A percentile compares a stretch with the other conserved stretches of the same genome.
Conservation (phyloP, 2,113 vertebrate species). For the Tenrec ecaudatus region DNA sequence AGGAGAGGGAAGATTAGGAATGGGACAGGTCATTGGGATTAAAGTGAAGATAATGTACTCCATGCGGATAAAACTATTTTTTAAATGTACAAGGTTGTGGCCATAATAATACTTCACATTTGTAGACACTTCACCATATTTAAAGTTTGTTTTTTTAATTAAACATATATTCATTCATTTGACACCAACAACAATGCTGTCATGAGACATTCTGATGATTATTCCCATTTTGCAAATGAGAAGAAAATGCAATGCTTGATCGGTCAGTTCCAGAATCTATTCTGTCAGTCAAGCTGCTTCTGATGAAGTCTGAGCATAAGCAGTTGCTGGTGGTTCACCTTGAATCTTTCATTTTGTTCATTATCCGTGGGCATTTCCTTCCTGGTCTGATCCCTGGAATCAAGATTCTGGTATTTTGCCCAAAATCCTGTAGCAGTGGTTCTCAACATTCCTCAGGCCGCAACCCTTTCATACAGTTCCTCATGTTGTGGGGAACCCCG, state of each 20-base stretch:
- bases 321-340: neutral
- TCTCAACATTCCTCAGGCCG: too few relatives aligned
- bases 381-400: neutral
- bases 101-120: neutral
- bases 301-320: neutral
- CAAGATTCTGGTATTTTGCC: neutral
- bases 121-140: neutral
- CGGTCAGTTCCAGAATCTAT: neutral
- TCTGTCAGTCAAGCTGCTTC: neutral
- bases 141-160: neutral
- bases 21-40: neutral
- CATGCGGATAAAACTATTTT: too few relatives aligned
- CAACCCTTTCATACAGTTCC: too few relatives aligned
- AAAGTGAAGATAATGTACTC: neutral
- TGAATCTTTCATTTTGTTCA: neutral
- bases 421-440: neutral
- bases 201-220: neutral
- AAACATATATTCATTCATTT: neutral
- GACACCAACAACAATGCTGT: neutral
- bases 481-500: too few relatives aligned
- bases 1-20: neutral
- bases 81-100: neutral
- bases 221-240: slow-evolving; percentile 4
- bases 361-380: neutral
- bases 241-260: neutral